Base-by-base conservation (phyloP, 2,113 vertebrate species). In the Dipodomys stephensi region DNA sequence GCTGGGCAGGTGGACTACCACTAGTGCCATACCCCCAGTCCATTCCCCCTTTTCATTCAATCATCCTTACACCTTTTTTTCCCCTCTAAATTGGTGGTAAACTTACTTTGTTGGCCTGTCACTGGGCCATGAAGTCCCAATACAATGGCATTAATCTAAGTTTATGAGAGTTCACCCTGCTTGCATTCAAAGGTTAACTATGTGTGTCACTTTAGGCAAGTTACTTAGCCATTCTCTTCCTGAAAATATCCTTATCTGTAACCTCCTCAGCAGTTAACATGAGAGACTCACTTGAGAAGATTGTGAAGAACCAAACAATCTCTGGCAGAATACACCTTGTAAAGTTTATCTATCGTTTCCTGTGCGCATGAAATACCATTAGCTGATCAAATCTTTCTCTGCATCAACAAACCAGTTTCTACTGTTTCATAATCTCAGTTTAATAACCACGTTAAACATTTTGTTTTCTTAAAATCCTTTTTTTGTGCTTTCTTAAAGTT, bases 391-490 rank as follows among this genome's bases (percentile, higher is more conserved):
- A 32, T 12, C 1, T 68, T 39, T 88, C 71, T 83, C 62, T n/a
- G 28, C 9, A 39, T 39, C 65, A 91, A 35, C 64, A 44, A 80
- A 65, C 15, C 39, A 39, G 39, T 39, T 39, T 39, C 39, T 32
- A 16, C 39, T 89, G 32, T 49, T 89, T 32, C 87, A 13, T 39
- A 44, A 88, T 18, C 67, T 92, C 25, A 35, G 30, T 88, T 83
- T 72, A 90, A 84, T 84, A 88, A n/a, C 49, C 30, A 81, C 49
- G 13, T 49, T 57, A 82, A 89, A 74, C 11, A 65, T 84, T 73
- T 89, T 15, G 28, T 30, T 87, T 2, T 60, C 49, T 49, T 89
- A 19, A 91, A 83, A 92, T 83, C 92, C 16, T 30, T 82, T 35
- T 39, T 92, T 91, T 32, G 13, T 53, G n/a, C 57, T 65, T 78